Evolutionary conservation across 2,113 vertebrate species (phyloP), one percentile per base, ranked within the genome.

Genomic region (Datnioides undecimradiatus): DNA sequence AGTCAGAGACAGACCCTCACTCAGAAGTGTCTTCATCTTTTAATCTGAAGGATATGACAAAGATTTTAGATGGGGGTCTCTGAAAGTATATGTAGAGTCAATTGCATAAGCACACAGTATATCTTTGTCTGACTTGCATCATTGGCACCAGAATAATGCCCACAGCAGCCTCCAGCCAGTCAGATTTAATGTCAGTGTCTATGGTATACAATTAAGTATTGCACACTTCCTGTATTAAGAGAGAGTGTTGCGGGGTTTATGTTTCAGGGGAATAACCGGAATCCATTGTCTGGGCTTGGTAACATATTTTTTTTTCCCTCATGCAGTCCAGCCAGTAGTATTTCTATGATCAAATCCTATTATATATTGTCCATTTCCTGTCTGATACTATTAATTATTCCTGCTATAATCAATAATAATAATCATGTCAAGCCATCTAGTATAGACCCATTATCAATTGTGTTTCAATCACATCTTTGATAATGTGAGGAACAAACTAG

Each of bases 201-300:
- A 9, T 65, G 27, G 23, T 58, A 48, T 49, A 5, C 43, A 31
- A 43, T 76, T 46, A 13, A 7, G 13, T 41, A 57, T 64, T 13
- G 36, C 41, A 52, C 38, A 29, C 43, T 51, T 59, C 7, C 40
- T 49, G 17, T 25, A 34, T 25, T 41, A 49, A 23, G 33, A 63
- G 2, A 34, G 40, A 64, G n/a, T 23, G 12, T 17, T 58, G 31
- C 33, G 23, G 48, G 29, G 34, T 66, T 66, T 21, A 46, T 23
- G 9, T 52, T 73, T 51, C 10, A 31, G 34, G 21, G 23, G 41
- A 63, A 36, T 31, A 70, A 60, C n/a, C 51, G 27, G 29, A 76
- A 49, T 49, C 54, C 4, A 36, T 17, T 72, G 25, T 40, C 8
- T 52, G 40, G 23, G 29, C 25, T 38, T 31, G 33, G 64, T 58